Evolutionary conservation across 2,113 vertebrate species (phyloP).

Genomic region (Scophthalmus maximus): DNA sequence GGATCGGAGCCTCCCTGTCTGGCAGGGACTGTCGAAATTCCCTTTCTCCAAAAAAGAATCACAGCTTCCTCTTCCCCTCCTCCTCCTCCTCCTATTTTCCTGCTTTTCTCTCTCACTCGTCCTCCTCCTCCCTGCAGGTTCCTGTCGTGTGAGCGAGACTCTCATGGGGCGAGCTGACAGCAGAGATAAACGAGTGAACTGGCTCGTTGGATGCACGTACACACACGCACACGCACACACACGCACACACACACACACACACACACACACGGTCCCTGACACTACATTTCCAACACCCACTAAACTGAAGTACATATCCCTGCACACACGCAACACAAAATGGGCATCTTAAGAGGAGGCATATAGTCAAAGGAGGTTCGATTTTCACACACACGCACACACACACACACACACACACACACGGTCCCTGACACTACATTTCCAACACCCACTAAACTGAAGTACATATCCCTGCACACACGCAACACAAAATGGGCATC

Average conservation of each 20-base stretch:
- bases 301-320: constrained; percentile 15
- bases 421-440: neutral
- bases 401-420: too few species aligned
- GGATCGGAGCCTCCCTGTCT: constrained; percentile 62
- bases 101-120: constrained; percentile 7
- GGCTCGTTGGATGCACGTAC: constrained; percentile 24
- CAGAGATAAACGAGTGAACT: constrained; percentile 65
- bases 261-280: too few species aligned
- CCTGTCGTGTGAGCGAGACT: constrained; percentile 39
- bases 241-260: too few species aligned
- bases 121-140: constrained; percentile 48
- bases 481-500: constrained; percentile 13
- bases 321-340: constrained; percentile 11
- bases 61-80: constrained; percentile 24
- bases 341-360: constrained; percentile 8
- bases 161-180: constrained; percentile 67
- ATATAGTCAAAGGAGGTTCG: constrained; percentile 17
- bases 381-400: too few species aligned
- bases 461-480: constrained; percentile 18
- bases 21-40: constrained; percentile 52
- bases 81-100: neutral
- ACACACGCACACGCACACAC: constrained; percentile 5
- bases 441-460: neutral
- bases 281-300: neutral
- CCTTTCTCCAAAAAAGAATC: constrained; percentile 36